Evolutionary conservation across 2,113 vertebrate genomes (phyloP).

Genomic region (Archilochus colubris): DNA sequence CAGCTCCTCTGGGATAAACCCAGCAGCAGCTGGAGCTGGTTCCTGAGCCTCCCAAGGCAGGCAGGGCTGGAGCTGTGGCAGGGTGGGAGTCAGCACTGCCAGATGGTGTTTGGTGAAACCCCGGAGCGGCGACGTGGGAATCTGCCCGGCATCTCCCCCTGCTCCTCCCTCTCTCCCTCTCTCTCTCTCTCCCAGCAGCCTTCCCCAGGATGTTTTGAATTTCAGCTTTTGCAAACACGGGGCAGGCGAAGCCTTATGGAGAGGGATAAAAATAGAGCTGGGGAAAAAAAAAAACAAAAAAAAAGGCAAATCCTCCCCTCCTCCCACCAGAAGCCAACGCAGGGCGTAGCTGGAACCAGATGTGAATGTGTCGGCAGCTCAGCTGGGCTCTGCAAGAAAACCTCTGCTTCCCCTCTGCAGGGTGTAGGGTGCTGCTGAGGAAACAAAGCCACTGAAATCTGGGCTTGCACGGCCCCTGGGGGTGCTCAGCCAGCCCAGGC

Average conservation of each 20-base stretch:
- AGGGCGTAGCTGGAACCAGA: constrained; percentile 73
- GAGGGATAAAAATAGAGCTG: constrained; percentile 76
- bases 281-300: constrained; percentile 53
- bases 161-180: not conserved
- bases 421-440: not conserved
- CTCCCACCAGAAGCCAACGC: not conserved
- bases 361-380: constrained; percentile 34
- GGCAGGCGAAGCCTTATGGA: constrained; percentile 43
- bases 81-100: not conserved
- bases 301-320: constrained; percentile 22
- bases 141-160: not conserved
- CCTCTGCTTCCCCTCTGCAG: not conserved
- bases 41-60: not conserved
- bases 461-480: accelerated
- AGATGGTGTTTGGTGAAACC: constrained; percentile 66
- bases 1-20: not conserved
- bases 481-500: not conserved
- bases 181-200: not conserved
- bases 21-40: not conserved
- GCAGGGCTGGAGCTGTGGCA: not conserved
- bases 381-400: not conserved
- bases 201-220: constrained; percentile 77
- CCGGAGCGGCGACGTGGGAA: constrained; percentile 61
- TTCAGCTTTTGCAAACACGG: constrained; percentile 61
- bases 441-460: not conserved